Evolutionary conservation across 2,888 invertebrate species (phyloP).

Genomic region (Drosophila macrospina): DNA sequence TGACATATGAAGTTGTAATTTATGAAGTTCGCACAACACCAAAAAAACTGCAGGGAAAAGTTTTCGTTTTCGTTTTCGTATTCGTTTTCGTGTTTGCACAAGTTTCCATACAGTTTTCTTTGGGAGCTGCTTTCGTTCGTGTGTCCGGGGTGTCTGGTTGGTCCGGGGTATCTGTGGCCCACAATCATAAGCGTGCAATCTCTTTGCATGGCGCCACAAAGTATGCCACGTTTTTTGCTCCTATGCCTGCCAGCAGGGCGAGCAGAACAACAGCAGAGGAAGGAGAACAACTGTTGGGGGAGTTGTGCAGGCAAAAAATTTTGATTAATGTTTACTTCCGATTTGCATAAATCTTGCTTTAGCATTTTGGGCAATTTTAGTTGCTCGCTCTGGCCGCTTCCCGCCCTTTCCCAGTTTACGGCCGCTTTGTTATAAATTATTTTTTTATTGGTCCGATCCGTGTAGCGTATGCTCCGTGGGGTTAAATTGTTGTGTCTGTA

Average conservation of each 20-base stretch:
- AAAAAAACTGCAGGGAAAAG: conserved; percentile 29
- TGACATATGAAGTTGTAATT: conserved; percentile 79
- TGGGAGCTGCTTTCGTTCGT: conserved; percentile 34
- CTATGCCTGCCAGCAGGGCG: conserved; percentile 44
- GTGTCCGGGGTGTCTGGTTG: too few species aligned
- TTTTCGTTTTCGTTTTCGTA: conserved; percentile 45
- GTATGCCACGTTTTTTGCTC: conserved; percentile 54
- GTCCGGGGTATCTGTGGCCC: conserved; percentile 67
- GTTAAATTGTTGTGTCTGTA: conserved; percentile 49
- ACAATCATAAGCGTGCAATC: conserved; percentile 67
- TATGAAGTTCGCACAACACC: conserved; percentile 63
- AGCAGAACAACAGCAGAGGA: conserved; percentile 4
- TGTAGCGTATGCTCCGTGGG: conserved; percentile 48
- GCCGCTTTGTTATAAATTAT: conserved; percentile 75
- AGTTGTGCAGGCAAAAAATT: conserved; percentile 56
- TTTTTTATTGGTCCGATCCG: conserved; percentile 67
- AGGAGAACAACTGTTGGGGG: conserved; percentile 27
- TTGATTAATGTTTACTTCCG: conserved; percentile 85
- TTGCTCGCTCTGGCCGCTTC: conserved; percentile 24
- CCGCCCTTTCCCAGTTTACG: conserved; percentile 15
- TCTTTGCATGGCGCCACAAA: conserved; percentile 67
- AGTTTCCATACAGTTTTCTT: conserved; percentile 37
- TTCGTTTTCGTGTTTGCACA: conserved; percentile 31
- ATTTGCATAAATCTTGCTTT: conserved; percentile 85
- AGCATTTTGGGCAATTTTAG: conserved; percentile 66